Evolutionary conservation across 2,113 vertebrate species (phyloP).

Genomic region (Percina caprodes): DNA sequence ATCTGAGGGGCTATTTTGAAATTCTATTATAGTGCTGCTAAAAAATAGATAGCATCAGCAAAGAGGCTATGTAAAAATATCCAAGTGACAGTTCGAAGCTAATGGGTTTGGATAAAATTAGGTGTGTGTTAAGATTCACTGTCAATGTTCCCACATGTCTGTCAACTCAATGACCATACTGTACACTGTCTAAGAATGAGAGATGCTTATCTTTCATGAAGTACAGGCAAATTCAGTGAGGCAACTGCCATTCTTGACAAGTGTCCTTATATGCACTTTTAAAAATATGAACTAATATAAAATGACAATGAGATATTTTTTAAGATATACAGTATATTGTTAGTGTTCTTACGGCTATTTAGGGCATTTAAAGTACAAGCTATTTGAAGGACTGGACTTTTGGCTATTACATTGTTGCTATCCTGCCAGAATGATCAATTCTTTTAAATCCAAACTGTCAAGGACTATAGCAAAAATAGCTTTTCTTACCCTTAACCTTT

Average conservation of each 20-base stretch:
- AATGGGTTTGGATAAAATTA: slow-evolving; percentile 61
- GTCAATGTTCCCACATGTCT: slow-evolving; percentile 19
- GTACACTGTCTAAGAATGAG: background rate
- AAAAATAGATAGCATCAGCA: slow-evolving; percentile 34
- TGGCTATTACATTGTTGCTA: background rate
- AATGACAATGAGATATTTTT: background rate
- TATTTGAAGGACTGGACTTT: background rate
- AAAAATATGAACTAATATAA: background rate
- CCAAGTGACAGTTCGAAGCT: slow-evolving; percentile 33
- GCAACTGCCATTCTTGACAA: background rate
- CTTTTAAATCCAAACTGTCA: background rate
- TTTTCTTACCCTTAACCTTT: no score
- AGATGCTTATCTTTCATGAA: background rate
- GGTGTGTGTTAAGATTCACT: slow-evolving; percentile 36
- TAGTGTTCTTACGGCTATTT: background rate
- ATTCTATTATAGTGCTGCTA: slow-evolving; percentile 37
- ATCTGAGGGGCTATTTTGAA: slow-evolving; percentile 56
- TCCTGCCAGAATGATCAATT: background rate
- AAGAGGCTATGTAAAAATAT: slow-evolving; percentile 54
- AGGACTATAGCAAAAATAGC: background rate
- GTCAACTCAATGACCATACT: slow-evolving; percentile 34
- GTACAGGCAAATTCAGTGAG: background rate
- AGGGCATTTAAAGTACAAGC: background rate
- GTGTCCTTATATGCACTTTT: background rate
- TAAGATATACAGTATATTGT: background rate